Base-by-base conservation (phyloP, 2,113 vertebrate genomes). In the Rhea pennata region DNA sequence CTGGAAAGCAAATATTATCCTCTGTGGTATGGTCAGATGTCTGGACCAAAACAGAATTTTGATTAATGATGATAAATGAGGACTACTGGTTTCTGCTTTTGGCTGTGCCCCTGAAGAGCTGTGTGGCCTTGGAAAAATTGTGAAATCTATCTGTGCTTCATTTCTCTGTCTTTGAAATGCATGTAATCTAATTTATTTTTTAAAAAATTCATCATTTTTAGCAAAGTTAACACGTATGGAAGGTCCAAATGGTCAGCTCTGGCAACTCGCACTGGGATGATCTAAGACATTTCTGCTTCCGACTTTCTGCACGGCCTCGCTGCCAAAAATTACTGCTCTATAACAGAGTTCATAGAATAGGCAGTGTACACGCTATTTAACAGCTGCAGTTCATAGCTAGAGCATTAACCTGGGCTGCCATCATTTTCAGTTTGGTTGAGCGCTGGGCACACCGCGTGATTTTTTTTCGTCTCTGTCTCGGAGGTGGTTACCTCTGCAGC, bases 351-450 rank as follows among this genome's bases (percentile, higher is more conserved):
- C 6, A 9, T 15, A 12, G 20, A 24, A 11, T 13, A 42, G 39
- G 39, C 51, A 67, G 36, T 6, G 27, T 39, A 16, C 21, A 31
- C 12, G n/a, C 16, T 9, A 6, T 61, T 31, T 31, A 48, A 54
- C 46, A 8, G 50, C 44, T 24, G 44, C 12, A 14, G 21, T 26
- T 73, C 66, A 46, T 46, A 39, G 10, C 53, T n/a, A 39, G 51
- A 33, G 33, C 21, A 31, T 66, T 73, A 40, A 42, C 20, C 67
- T 66, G 27, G 44, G 21, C 50, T 71, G n/a, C 64, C 31, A 16
- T 59, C 12, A 1, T 17, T 39, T 78, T 54, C 11, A 2, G 0
- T 50, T 59, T 7, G n/a, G 15, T 2, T 42, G 21, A n/a, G 54
- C 22, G 23, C 14, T 14, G 53, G 73, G 12, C 33, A 5, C 53